These are phyloP conservation scores for Tyrannus savana DNA, from an alignment of 2,113 vertebrate genomes.

Conservation along the genomic window DNA sequence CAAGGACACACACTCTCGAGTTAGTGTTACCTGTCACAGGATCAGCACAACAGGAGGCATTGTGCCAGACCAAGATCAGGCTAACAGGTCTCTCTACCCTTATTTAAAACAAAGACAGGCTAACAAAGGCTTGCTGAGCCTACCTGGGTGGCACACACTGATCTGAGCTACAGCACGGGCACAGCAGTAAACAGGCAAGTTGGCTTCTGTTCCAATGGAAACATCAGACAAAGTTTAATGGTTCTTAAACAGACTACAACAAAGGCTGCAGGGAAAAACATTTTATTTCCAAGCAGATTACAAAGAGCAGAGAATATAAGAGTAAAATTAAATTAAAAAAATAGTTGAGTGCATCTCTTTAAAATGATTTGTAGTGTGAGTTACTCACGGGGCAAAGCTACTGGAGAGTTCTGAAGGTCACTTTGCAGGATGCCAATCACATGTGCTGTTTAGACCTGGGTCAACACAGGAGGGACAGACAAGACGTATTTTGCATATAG, in stretches of 20 bases:
- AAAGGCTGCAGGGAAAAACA: slow-evolving; percentile 70
- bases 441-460: slow-evolving; percentile 66
- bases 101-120: not conserved
- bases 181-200: not conserved
- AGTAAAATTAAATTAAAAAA: slow-evolving; percentile 75
- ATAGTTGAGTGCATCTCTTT: slow-evolving; percentile 72
- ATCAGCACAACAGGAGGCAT: not conserved
- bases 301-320: slow-evolving; percentile 73
- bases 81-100: not conserved
- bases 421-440: slow-evolving; percentile 71
- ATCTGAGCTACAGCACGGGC: not conserved
- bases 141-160: not conserved
- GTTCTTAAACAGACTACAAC: slow-evolving; percentile 65
- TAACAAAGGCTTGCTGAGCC: not conserved
- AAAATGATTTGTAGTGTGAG: slow-evolving; percentile 71
- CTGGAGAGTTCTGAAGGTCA: slow-evolving; percentile 71
- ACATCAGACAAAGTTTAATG: slow-evolving; percentile 16
- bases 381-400: slow-evolving; percentile 70
- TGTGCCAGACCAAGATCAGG: not conserved
- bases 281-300: slow-evolving; percentile 74
- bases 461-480: slow-evolving; percentile 61
- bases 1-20: rapidly evolving
- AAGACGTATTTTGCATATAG: slow-evolving; percentile 63
- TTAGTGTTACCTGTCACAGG: not conserved
- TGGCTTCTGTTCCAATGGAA: slow-evolving; percentile 9